Evolutionary conservation across 2,797 vertebrate species (phyloP).

Genomic region (Hafferia zeledoni): DNA sequence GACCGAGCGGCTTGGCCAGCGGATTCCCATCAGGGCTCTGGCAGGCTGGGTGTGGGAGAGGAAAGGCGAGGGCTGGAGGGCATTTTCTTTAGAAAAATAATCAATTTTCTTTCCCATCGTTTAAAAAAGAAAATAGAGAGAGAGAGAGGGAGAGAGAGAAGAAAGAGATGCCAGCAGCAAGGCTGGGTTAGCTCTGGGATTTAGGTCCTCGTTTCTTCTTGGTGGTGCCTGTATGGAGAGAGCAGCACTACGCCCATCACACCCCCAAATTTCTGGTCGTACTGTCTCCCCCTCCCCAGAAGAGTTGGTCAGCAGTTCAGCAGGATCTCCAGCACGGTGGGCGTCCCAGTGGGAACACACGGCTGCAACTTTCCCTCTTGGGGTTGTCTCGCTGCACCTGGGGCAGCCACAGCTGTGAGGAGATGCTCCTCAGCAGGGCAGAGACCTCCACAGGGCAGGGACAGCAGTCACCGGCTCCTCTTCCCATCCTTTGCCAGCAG

Average conservation of each 20-base stretch:
- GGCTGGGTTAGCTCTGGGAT: not conserved
- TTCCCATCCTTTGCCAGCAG: not conserved
- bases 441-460: not conserved
- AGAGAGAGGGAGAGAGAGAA: too few relatives aligned
- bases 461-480: not conserved
- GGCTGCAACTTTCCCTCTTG: not conserved
- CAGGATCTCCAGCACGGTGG: accelerated
- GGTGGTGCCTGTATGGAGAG: not conserved
- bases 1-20: not conserved
- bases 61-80: not conserved
- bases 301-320: not conserved
- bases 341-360: not conserved
- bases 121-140: too few relatives aligned
- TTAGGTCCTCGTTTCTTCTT: not conserved
- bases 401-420: not conserved
- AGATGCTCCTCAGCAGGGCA: not conserved
- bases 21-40: not conserved
- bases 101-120: not conserved
- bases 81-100: not conserved
- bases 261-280: not conserved
- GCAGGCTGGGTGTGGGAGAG: not conserved
- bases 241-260: accelerated
- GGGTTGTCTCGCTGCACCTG: not conserved
- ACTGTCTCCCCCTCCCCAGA: not conserved
- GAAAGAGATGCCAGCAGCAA: not conserved